phyloP scores from a whole-genome alignment of 2,113 vertebrate species.

The Muntiacus muntjak region DNA sequence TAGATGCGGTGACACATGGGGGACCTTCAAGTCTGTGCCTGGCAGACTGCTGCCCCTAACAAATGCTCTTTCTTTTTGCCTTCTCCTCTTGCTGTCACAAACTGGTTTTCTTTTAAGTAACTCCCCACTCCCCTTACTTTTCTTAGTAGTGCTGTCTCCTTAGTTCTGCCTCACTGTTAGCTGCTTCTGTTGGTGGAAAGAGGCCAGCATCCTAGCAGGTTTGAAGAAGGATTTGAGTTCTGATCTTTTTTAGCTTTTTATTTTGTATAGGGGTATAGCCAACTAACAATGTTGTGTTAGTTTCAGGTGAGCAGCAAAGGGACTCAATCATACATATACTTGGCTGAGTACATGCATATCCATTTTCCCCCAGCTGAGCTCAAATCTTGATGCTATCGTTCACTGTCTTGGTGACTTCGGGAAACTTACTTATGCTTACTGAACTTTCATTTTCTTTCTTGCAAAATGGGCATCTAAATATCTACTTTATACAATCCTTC shows the following conservation, averaged over 20 bases:
- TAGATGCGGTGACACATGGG: background rate
- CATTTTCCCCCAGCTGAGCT: background rate
- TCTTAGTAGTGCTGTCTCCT: background rate
- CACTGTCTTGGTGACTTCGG: background rate
- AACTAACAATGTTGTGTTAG: background rate
- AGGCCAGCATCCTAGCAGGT: background rate
- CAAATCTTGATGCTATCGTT: background rate
- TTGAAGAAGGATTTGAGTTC: background rate
- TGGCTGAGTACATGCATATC: background rate
- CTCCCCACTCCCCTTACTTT: background rate
- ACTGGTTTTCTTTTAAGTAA: background rate
- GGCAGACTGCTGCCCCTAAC: background rate
- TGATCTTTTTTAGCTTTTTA: background rate
- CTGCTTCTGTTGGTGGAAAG: background rate
- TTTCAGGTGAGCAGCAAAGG: background rate
- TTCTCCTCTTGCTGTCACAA: no score
- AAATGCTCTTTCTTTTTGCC: background rate
- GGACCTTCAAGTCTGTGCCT: background rate
- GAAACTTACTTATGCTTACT: background rate
- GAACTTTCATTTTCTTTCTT: background rate
- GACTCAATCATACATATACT: background rate
- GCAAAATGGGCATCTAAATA: background rate
- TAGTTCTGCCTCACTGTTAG: no score
- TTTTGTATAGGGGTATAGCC: background rate
- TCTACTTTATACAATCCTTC: background rate